Percentiles rank a stretch among this genome's conserved stretches.
These are phyloP conservation scores for Mastomys coucha DNA, from an alignment of 2,113 vertebrate species.

Conservation along the genomic window DNA sequence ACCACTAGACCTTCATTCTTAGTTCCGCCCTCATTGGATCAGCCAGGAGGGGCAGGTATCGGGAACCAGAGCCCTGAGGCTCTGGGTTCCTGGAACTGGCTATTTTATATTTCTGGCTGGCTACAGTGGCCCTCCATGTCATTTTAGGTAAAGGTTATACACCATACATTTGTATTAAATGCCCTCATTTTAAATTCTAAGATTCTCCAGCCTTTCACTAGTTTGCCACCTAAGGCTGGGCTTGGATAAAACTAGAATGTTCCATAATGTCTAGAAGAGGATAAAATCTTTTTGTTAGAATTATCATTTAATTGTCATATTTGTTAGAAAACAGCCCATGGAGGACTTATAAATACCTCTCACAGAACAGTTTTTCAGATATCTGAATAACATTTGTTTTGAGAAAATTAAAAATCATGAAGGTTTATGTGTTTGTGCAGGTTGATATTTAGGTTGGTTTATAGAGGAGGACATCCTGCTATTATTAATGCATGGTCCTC, in stretches of 20 bases:
- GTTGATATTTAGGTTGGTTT: not conserved
- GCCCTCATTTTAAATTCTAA: too few species aligned
- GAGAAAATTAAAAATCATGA: not conserved
- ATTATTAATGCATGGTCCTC: not conserved
- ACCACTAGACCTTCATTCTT: too few species aligned
- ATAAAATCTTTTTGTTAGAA: not conserved
- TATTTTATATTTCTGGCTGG: too few species aligned
- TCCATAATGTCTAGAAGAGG: not conserved
- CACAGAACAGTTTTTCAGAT: not conserved
- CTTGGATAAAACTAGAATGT: not conserved
- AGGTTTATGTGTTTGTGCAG: not conserved
- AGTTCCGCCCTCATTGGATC: too few species aligned
- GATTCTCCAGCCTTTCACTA: too few species aligned
- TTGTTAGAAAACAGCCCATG: not conserved
- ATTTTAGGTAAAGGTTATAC: too few species aligned
- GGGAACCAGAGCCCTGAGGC: too few species aligned
- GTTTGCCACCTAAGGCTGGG: not conserved
- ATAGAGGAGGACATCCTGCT: not conserved
- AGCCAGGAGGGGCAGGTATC: too few species aligned
- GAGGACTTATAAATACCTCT: not conserved
- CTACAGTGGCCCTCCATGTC: too few species aligned
- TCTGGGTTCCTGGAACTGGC: too few species aligned
- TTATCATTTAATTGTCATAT: not conserved
- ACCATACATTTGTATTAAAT: too few species aligned
- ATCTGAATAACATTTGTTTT: slow-evolving; percentile 35